Evolutionary conservation across 2,888 invertebrate genomes (phyloP).

Genomic region (Neria commutata): DNA sequence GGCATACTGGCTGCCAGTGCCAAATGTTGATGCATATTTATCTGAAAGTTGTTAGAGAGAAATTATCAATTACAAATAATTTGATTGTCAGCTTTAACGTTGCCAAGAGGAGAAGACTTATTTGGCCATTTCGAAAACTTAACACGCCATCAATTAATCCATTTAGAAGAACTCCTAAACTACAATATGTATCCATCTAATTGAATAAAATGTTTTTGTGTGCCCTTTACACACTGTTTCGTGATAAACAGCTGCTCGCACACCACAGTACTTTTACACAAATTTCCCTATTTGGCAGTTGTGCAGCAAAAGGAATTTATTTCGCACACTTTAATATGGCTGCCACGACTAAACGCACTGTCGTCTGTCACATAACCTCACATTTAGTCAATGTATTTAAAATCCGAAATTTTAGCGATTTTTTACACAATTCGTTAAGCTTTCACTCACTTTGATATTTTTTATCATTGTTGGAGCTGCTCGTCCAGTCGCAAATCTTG

Average conservation of each 20-base stretch:
- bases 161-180: too few species aligned
- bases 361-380: constrained; percentile 46
- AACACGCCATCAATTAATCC: too few species aligned
- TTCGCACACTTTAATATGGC: constrained; percentile 18
- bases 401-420: neutral
- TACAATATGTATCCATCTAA: too few species aligned
- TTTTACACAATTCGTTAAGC: neutral
- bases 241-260: neutral
- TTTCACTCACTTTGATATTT: constrained; percentile 73
- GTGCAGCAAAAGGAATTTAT: neutral
- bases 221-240: neutral
- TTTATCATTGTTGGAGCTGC: constrained; percentile 88
- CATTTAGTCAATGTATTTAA: constrained; percentile 26
- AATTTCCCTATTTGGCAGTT: neutral
- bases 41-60: constrained; percentile 47
- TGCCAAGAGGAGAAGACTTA: neutral
- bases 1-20: constrained; percentile 94
- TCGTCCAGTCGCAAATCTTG: constrained; percentile 99
- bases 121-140: too few species aligned
- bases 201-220: neutral
- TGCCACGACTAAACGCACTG: constrained; percentile 46
- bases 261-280: too few species aligned
- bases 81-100: neutral
- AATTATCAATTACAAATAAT: neutral
- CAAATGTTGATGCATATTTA: constrained; percentile 91